Evolutionary conservation across 2,888 invertebrate genomes (phyloP).

Genomic region (Pimpla rufipes): DNA sequence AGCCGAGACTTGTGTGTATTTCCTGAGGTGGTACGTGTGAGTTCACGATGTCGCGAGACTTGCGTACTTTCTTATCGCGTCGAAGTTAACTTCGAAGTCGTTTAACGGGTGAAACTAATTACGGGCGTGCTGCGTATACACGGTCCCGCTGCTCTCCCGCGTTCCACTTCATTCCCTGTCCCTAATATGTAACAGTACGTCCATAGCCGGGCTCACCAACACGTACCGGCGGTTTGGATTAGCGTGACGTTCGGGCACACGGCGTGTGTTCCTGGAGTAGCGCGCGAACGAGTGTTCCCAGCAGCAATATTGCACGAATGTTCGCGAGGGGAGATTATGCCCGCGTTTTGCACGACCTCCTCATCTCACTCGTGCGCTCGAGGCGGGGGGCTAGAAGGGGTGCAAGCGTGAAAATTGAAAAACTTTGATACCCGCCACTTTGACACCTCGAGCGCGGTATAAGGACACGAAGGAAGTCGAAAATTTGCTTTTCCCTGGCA

Average conservation of each 20-base stretch:
- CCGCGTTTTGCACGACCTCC: conserved; percentile 45
- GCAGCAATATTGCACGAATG: conserved; percentile 68
- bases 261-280: conserved; percentile 47
- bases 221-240: conserved; percentile 67
- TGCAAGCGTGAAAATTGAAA: conserved; percentile 69
- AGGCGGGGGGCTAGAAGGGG: conserved; percentile 8
- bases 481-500: conserved; percentile 28
- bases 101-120: conserved; percentile 81
- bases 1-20: background rate
- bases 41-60: conserved; percentile 56
- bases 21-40: background rate
- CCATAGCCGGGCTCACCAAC: conserved; percentile 36
- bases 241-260: conserved; percentile 70
- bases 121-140: conserved; percentile 72
- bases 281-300: conserved; percentile 30
- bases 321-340: conserved; percentile 67
- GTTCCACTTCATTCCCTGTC: conserved; percentile 49
- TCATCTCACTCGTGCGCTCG: conserved; percentile 44
- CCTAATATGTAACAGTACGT: conserved; percentile 39
- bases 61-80: conserved; percentile 70
- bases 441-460: conserved; percentile 44
- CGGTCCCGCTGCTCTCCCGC: conserved; percentile 18
- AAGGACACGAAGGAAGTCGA: conserved; percentile 20
- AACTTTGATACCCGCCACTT: conserved; percentile 65
- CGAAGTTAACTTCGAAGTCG: conserved; percentile 77